A percentile compares a stretch with the other conserved stretches of the same genome.
Evolutionary conservation across 2,113 vertebrate genomes (phyloP).

Genomic region (Tachuris rubrigastra): DNA sequence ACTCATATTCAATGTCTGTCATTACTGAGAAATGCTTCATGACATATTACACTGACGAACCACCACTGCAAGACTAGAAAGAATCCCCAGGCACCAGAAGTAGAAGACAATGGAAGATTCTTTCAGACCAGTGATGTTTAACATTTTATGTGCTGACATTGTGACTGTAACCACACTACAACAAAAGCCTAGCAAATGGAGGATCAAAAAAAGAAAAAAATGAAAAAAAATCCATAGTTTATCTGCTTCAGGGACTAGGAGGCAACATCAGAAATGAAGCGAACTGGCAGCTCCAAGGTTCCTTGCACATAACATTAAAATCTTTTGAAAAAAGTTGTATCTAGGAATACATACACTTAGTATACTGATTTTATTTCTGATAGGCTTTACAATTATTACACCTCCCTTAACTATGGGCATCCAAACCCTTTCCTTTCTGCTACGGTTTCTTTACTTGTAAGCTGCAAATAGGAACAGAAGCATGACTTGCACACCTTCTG

Average conservation of each 20-base stretch:
- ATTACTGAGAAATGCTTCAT: slow-evolving; percentile 79
- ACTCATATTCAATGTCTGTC: slow-evolving; percentile 80
- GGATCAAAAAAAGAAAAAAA: slow-evolving; percentile 63
- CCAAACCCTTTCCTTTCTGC: neutral
- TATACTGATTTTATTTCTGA: neutral
- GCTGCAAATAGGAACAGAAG: neutral
- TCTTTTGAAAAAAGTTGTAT: neutral
- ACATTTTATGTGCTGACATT: slow-evolving; percentile 72
- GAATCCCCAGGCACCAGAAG: slow-evolving; percentile 66
- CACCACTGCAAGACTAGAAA: slow-evolving; percentile 53
- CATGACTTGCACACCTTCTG: neutral
- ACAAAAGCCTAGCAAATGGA: slow-evolving; percentile 61
- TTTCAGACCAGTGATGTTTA: slow-evolving; percentile 70
- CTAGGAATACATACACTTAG: neutral
- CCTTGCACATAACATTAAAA: neutral
- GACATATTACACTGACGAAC: slow-evolving; percentile 76
- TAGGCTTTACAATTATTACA: neutral
- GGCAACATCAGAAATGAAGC: slow-evolving; percentile 57
- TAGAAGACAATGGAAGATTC: slow-evolving; percentile 65
- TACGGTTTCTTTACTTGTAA: neutral
- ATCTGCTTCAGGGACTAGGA: slow-evolving; percentile 65
- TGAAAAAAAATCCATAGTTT: slow-evolving; percentile 62
- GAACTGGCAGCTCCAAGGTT: slow-evolving; percentile 42
- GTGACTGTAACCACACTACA: slow-evolving; percentile 57
- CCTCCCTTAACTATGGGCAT: neutral